These are phyloP conservation scores for Anseranas semipalmata DNA, from an alignment of 2,113 vertebrate genomes.

Conservation along the genomic window DNA sequence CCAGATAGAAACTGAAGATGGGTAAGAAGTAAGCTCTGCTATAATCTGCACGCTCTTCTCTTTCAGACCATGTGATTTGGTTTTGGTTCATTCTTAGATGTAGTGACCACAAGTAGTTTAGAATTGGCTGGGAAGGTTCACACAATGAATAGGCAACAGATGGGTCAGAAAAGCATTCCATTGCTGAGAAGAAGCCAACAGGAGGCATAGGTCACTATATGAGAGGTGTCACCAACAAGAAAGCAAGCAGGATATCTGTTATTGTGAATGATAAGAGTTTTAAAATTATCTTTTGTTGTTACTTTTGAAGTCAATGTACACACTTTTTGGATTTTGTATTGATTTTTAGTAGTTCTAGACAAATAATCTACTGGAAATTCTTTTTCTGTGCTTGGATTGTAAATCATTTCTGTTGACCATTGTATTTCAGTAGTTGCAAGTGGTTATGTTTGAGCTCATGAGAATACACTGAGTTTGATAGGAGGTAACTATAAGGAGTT, in stretches of 20 bases:
- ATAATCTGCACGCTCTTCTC: not conserved
- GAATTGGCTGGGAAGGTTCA: not conserved
- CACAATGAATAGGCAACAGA: not conserved
- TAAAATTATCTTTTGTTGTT: not conserved
- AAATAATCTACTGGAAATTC: not conserved
- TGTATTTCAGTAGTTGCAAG: not conserved
- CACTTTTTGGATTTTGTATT: not conserved
- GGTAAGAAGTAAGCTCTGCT: not conserved
- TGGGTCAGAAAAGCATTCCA: not conserved
- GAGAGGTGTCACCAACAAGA: not conserved
- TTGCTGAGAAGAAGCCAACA: not conserved
- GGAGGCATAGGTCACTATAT: not conserved
- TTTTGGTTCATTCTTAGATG: not conserved
- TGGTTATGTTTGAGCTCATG: not conserved
- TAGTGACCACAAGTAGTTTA: not conserved
- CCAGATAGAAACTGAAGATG: not conserved
- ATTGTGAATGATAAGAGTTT: not conserved
- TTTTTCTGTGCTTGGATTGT: not conserved
- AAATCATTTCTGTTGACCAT: not conserved
- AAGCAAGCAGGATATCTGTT: not conserved
- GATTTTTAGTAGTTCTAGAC: not conserved
- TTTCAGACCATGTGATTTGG: not conserved
- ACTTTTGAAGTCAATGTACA: not conserved
- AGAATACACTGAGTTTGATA: not conserved
- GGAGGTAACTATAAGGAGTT: not conserved